These are phyloP conservation scores for Melinopterus prodromus DNA, from an alignment of 2,888 invertebrate species.

Conservation along the genomic window DNA sequence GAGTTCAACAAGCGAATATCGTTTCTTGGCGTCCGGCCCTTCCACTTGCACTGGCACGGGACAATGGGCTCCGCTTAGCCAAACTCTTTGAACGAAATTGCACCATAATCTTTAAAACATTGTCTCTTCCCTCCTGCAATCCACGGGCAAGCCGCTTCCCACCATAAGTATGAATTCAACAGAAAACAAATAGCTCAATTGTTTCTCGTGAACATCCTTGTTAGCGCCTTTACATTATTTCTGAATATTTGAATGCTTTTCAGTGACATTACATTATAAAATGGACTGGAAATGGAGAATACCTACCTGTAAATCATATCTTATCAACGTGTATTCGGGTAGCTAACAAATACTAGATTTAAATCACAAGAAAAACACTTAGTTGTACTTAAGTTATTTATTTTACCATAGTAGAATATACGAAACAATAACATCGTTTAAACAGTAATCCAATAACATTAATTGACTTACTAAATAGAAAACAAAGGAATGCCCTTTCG, in stretches of 20 bases:
- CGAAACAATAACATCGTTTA: constrained; percentile 21
- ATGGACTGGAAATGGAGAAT: too few relatives aligned
- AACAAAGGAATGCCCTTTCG: not conserved
- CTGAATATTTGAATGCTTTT: too few relatives aligned
- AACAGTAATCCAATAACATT: constrained; percentile 6
- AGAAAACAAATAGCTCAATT: too few relatives aligned
- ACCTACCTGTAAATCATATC: too few relatives aligned
- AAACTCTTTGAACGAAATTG: constrained; percentile 47
- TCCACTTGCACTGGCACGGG: constrained; percentile 52
- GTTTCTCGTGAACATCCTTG: too few relatives aligned
- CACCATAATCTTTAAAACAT: constrained; percentile 45
- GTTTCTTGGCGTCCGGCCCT: constrained; percentile 46
- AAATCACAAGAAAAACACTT: not conserved
- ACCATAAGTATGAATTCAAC: too few relatives aligned
- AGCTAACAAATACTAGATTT: too few relatives aligned
- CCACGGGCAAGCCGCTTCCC: not conserved
- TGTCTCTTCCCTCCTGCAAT: constrained; percentile 18
- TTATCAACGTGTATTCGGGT: too few relatives aligned
- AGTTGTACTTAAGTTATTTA: constrained; percentile 14
- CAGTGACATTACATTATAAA: too few relatives aligned
- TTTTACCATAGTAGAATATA: constrained; percentile 25
- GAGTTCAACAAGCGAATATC: constrained; percentile 53
- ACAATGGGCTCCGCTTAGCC: constrained; percentile 48
- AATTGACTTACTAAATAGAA: not conserved
- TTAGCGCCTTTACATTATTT: too few relatives aligned